A percentile compares a stretch with the other conserved stretches of the same genome.
phyloP scores from a whole-genome alignment of 2,113 vertebrate species.

The Pangasianodon hypophthalmus region DNA sequence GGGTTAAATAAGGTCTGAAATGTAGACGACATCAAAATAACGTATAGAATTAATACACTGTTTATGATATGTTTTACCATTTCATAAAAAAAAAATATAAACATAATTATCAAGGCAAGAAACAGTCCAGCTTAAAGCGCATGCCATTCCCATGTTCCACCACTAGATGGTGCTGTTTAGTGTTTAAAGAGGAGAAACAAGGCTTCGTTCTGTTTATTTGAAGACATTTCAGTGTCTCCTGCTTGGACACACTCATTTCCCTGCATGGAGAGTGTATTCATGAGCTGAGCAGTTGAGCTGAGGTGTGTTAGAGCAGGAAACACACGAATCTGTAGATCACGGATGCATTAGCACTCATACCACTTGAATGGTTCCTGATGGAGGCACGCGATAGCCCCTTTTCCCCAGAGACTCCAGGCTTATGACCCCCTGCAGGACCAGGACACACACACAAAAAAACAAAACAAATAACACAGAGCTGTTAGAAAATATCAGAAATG shows the following conservation, averaged over 20 bases:
- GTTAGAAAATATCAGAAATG: background rate
- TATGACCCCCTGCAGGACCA: conserved; percentile 87
- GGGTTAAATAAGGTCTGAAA: conserved; percentile 99
- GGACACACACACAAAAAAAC: conserved; percentile 16
- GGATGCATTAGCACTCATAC: conserved; percentile 67
- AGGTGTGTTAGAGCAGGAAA: background rate
- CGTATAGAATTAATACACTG: background rate
- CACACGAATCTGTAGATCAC: background rate
- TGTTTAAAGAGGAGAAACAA: background rate
- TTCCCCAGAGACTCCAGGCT: conserved; percentile 97
- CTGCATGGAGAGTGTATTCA: background rate
- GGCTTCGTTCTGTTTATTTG: background rate
- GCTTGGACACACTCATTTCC: background rate
- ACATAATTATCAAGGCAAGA: background rate
- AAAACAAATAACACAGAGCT: background rate
- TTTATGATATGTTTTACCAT: background rate
- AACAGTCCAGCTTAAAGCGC: background rate
- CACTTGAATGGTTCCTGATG: conserved; percentile 99
- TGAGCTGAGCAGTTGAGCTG: background rate
- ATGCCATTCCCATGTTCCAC: background rate
- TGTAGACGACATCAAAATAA: background rate
- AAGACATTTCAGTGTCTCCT: background rate
- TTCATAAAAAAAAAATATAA: background rate
- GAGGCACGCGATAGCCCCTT: conserved; percentile 98
- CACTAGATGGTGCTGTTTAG: conserved; percentile 23